These are phyloP conservation scores for Prionailurus bengalensis DNA, from an alignment of 2,113 vertebrate genomes.

Conservation along the genomic window DNA sequence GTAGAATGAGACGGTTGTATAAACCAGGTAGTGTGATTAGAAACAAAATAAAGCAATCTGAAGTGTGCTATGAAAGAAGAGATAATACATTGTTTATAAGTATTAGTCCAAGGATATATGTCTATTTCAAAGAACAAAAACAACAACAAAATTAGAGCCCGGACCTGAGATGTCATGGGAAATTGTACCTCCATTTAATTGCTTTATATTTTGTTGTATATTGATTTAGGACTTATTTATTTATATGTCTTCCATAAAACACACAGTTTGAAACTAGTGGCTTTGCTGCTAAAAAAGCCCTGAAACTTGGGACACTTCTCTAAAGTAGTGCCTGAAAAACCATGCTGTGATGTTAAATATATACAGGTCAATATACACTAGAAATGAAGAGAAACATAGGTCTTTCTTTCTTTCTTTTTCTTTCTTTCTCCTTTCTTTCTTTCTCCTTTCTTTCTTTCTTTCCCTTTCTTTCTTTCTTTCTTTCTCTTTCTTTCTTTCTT, in stretches of 20 bases:
- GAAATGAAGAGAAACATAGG: not conserved
- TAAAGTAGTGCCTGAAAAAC: not conserved
- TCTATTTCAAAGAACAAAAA: not conserved
- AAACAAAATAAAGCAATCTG: not conserved
- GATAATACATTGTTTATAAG: slow-evolving; percentile 25
- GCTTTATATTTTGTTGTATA: not conserved
- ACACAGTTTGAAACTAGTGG: not conserved
- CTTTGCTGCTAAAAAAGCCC: not conserved
- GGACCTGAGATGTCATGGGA: not conserved
- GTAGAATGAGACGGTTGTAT: not conserved
- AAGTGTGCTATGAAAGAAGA: not conserved
- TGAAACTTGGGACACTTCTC: not conserved
- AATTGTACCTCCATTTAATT: not conserved
- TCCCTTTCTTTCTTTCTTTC: no score
- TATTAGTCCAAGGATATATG: not conserved
- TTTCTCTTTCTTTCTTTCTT: no score
- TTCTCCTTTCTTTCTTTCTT: no score
- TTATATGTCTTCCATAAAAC: not conserved
- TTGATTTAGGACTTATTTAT: not conserved
- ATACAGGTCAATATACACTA: not conserved
- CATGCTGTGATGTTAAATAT: not conserved
- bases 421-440: not conserved
- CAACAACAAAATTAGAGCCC: not conserved
- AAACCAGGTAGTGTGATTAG: not conserved
- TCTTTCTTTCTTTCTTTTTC: not conserved